These are phyloP conservation scores for Acipenser ruthenus DNA, from an alignment of 2,797 vertebrate genomes.

Conservation along the genomic window DNA sequence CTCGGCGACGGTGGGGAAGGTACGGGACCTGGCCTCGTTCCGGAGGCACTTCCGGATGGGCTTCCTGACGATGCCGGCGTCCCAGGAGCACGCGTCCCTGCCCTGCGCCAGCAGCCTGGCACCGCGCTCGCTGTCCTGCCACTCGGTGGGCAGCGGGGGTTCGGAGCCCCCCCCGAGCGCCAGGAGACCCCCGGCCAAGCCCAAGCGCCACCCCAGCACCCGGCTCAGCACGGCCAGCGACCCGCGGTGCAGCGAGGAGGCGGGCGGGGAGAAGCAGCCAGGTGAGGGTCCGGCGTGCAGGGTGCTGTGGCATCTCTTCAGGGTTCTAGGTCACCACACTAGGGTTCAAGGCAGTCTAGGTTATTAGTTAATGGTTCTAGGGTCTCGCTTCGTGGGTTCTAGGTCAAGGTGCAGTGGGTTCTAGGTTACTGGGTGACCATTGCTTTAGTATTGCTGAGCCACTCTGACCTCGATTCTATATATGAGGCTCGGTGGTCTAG, in stretches of 20 bases:
- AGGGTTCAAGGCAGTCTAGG: too few relatives aligned
- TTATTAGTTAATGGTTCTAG: too few relatives aligned
- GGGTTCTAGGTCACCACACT: too few relatives aligned
- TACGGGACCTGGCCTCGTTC: conserved; percentile 78
- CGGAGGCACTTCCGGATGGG: conserved; percentile 88
- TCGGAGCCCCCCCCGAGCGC: conserved; percentile 55
- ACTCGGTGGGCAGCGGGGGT: conserved; percentile 73
- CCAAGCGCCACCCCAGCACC: conserved; percentile 82
- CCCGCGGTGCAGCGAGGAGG: conserved; percentile 31
- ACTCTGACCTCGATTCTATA: too few relatives aligned
- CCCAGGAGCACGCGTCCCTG: conserved; percentile 82
- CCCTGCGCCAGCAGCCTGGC: conserved; percentile 84
- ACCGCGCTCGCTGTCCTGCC: conserved; percentile 85
- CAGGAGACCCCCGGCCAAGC: conserved; percentile 74
- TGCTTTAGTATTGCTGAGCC: too few relatives aligned
- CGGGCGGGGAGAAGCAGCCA: too few relatives aligned
- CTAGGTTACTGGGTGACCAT: too few relatives aligned
- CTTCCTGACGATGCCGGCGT: conserved; percentile 92
- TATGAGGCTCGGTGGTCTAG: too few relatives aligned
- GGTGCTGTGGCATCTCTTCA: too few relatives aligned
- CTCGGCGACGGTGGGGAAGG: conserved; percentile 68
- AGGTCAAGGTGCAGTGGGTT: too few relatives aligned
- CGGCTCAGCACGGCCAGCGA: conserved; percentile 68
- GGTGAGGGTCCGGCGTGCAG: too few relatives aligned
- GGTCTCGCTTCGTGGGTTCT: too few relatives aligned